Conservation (phyloP, 1,140 invertebrate species). For the Drosophila nebulosa region DNA sequence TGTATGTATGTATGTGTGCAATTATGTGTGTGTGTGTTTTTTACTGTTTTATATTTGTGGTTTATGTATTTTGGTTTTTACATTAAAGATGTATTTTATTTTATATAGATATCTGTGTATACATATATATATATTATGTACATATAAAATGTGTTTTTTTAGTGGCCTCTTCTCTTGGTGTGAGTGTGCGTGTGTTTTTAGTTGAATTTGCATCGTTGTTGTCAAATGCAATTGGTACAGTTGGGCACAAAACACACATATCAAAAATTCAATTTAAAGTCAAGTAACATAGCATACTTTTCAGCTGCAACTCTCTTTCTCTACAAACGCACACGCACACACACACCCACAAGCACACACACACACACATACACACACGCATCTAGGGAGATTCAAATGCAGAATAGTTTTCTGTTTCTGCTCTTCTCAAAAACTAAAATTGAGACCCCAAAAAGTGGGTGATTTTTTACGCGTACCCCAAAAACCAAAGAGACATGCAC, state of each 20-base stretch:
- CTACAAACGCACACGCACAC: slow-evolving; percentile 21
- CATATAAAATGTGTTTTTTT: slow-evolving; percentile 5
- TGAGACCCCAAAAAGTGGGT: background rate
- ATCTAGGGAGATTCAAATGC: background rate
- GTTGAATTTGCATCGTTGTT: slow-evolving; percentile 51
- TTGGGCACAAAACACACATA: slow-evolving; percentile 55
- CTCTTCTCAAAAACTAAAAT: background rate
- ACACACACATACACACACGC: background rate
- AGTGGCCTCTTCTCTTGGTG: background rate
- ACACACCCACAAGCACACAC: slow-evolving; percentile 22
- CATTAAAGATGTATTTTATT: slow-evolving; percentile 10
- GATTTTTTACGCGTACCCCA: slow-evolving; percentile 1
- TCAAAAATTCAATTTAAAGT: slow-evolving; percentile 15
- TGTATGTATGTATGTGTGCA: slow-evolving; percentile 14
- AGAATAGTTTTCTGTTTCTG: background rate
- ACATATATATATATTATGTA: slow-evolving; percentile 35
- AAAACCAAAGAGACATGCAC: background rate
- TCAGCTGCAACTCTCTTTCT: slow-evolving; percentile 7
- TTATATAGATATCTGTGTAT: slow-evolving; percentile 26
- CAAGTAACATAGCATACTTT: slow-evolving; percentile 21
- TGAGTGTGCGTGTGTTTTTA: slow-evolving; percentile 44
- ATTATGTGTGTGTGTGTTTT: slow-evolving; percentile 22
- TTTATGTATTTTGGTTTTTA: slow-evolving; percentile 4
- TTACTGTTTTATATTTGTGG: slow-evolving; percentile 38
- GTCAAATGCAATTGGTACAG: slow-evolving; percentile 44